phyloP scores from a whole-genome alignment of 2,888 invertebrate species.

The Drosophila colorata region DNA sequence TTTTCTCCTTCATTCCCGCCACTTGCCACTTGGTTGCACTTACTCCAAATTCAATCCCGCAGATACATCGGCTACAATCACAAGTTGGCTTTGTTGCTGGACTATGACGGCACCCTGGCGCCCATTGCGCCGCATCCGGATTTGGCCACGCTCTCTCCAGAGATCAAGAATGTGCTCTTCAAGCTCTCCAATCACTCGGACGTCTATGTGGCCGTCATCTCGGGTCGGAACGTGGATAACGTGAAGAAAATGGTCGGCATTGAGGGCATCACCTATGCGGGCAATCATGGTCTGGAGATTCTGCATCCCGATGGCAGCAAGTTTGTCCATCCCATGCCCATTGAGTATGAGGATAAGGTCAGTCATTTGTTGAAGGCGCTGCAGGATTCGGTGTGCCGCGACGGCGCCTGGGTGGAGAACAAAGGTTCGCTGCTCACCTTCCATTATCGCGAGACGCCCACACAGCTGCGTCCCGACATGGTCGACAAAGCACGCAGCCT shows the following conservation, averaged over 20 bases:
- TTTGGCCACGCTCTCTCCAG: constrained; percentile 93
- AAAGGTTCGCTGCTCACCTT: constrained; percentile 94
- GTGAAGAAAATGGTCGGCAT: constrained; percentile 96
- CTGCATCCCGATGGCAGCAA: constrained; percentile 95
- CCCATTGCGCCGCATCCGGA: constrained; percentile 96
- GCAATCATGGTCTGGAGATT: constrained; percentile 95
- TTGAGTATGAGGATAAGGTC: constrained; percentile 92
- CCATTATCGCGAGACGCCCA: constrained; percentile 94
- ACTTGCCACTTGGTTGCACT: background rate
- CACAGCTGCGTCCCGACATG: constrained; percentile 88
- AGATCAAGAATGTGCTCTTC: constrained; percentile 93
- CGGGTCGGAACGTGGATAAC: constrained; percentile 94
- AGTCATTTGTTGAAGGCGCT: constrained; percentile 91
- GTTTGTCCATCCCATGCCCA: constrained; percentile 96
- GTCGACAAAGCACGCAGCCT: constrained; percentile 90
- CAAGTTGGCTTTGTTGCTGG: constrained; percentile 92
- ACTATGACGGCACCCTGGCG: constrained; percentile 95
- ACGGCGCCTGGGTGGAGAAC: constrained; percentile 97
- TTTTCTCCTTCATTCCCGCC: background rate
- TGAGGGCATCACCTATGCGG: constrained; percentile 95
- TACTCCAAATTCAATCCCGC: constrained; percentile 61
- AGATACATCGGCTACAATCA: constrained; percentile 95
- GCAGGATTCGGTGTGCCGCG: constrained; percentile 93
- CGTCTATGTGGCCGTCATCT: constrained; percentile 94
- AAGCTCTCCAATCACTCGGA: constrained; percentile 93